Evolutionary conservation across 2,113 vertebrate genomes (phyloP).

Genomic region (human (Homo sapiens)): DNA sequence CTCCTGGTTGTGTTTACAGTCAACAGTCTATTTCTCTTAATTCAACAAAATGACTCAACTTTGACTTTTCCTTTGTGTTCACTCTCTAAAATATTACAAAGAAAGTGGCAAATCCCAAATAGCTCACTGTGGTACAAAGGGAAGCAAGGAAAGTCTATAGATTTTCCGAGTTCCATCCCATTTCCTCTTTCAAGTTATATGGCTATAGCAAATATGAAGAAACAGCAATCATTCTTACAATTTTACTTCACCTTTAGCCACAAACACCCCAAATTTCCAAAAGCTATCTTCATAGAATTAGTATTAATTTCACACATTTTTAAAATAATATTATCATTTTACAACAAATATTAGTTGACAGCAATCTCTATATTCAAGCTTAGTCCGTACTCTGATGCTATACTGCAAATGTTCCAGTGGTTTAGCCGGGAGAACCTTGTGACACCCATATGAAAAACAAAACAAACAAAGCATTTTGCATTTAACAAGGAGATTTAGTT

Average conservation of each 20-base stretch:
- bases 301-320: constrained; percentile 37
- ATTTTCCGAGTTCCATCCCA: background rate
- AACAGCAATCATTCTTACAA: constrained; percentile 64
- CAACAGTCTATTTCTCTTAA: constrained; percentile 46
- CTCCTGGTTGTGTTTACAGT: constrained; percentile 1
- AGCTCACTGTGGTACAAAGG: background rate
- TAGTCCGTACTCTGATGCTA: background rate
- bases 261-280: constrained; percentile 36
- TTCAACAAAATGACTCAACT: constrained; percentile 16
- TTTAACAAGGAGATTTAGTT: background rate
- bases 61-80: constrained; percentile 36
- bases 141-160: background rate
- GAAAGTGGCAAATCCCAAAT: constrained; percentile 18
- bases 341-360: constrained; percentile 20
- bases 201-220: constrained; percentile 13
- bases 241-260: constrained; percentile 48
- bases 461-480: background rate
- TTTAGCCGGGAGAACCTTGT: constrained; percentile 1
- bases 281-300: background rate
- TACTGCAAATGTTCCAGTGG: background rate
- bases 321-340: constrained; percentile 44
- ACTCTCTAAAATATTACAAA: background rate
- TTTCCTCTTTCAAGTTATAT: background rate
- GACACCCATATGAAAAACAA: background rate
- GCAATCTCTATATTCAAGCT: background rate